Base-by-base conservation (phyloP, 2,113 vertebrate species). In the Apodemus sylvaticus region DNA sequence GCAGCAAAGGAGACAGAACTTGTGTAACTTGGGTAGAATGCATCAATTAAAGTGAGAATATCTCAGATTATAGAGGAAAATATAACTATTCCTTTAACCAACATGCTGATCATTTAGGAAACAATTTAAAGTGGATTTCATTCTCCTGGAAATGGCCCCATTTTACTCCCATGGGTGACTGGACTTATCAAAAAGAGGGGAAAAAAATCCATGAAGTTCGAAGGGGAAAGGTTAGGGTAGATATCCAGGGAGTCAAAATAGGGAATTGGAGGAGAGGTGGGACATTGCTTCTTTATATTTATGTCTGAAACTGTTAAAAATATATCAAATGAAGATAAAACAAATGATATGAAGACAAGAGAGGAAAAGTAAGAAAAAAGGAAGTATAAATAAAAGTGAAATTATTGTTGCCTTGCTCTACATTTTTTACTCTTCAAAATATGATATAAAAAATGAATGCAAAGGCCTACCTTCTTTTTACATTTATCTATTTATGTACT, bases 41-140 rank as follows among this genome's bases (percentile, higher is more conserved):
- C 20, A 60, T 95, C 82, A 70, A 89, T 89, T 74, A 90, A 89
- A 90, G 17, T 90, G 4, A 79, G 62, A 89, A 7, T 74, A n/a
- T 89, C 45, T 86, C 29, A 13, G 20, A 24, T 42, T 60, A 60
- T 6, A 53, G 45, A 6, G 17, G 39, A 91, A 77, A 77, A 68
- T 34, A 62, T 58, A 48, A 7, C 36, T 39, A n/a, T 1, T 24
- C 5, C 86, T 53, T 36, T 89, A 51, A 70, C 26, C 11, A 74
- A 55, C 22, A 64, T 83, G 8, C 26, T 91, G 11, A 42, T 77
- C 20, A n/a, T 79, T 89, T 22, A 70, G 91, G 83, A 19, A 12
- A 82, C 13, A 66, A 48, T 4, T 89, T 83, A 29, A 89, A 93
- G 62, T 62, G 42, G n/a, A 64, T 81, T 31, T 34, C 5, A 36